Percentiles rank a stretch among this genome's conserved stretches.
Evolutionary conservation across 2,888 invertebrate species (phyloP).

Genomic region (Microdon myrmicae): DNA sequence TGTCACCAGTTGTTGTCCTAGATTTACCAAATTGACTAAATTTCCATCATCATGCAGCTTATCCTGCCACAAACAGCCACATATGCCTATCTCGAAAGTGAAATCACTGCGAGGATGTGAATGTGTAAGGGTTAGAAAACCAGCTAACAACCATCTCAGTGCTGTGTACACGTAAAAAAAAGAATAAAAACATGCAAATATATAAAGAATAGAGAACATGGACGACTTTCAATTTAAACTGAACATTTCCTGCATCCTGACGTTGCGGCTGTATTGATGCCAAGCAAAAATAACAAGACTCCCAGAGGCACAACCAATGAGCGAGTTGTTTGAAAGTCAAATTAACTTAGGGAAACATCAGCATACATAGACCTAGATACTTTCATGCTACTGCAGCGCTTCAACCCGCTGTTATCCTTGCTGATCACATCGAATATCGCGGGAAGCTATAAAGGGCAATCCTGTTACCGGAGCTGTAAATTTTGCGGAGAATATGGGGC

Average conservation of each 20-base stretch:
- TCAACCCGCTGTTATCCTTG: conserved; percentile 29
- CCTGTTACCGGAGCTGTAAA: conserved; percentile 48
- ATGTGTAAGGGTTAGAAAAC: too few relatives aligned
- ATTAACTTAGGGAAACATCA: conserved; percentile 50
- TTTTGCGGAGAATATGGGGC: too few relatives aligned
- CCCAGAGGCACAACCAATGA: conserved; percentile 14
- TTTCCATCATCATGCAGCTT: conserved; percentile 29
- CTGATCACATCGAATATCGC: conserved; percentile 40
- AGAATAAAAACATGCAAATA: neutral
- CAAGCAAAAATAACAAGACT: conserved; percentile 9
- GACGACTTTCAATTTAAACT: conserved; percentile 52
- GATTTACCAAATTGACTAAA: conserved; percentile 49
- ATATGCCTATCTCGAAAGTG: neutral
- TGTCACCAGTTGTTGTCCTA: too few relatives aligned
- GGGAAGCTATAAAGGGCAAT: conserved; percentile 44
- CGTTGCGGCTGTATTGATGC: conserved; percentile 10
- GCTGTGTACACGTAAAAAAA: conserved; percentile 6
- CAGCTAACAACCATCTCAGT: conserved; percentile 16
- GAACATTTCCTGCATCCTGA: conserved; percentile 46
- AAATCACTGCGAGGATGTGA: too few relatives aligned
- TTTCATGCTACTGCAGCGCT: too few relatives aligned
- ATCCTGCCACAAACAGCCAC: conserved; percentile 5
- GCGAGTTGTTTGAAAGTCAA: conserved; percentile 43
- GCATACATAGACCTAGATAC: conserved; percentile 39
- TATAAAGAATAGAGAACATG: conserved; percentile 2